phyloP scores from a whole-genome alignment of 2,113 vertebrate genomes.

The Caranx ignobilis region DNA sequence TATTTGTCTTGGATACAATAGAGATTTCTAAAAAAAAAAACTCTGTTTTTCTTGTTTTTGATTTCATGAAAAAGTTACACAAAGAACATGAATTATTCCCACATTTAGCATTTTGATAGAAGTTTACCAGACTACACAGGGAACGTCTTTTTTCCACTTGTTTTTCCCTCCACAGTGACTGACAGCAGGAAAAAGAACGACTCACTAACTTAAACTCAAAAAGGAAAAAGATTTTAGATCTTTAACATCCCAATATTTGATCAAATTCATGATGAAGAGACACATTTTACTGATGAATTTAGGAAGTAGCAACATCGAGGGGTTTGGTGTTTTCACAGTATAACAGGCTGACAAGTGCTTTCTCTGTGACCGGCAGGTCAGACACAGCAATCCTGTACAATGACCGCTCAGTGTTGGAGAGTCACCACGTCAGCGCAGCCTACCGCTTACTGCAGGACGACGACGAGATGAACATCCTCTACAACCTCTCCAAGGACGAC shows the following conservation, averaged over 20 bases:
- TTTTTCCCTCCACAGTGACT: not conserved
- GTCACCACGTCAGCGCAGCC: constrained; percentile 95
- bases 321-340: not conserved
- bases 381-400: constrained; percentile 98
- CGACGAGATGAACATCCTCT: constrained; percentile 98
- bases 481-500: constrained; percentile 98
- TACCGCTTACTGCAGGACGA: constrained; percentile 98
- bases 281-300: not conserved
- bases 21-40: not conserved
- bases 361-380: constrained; percentile 84
- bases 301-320: not conserved
- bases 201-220: not conserved
- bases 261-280: not conserved
- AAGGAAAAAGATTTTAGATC: not conserved
- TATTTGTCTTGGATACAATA: too few relatives aligned
- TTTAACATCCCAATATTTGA: not conserved
- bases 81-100: not conserved
- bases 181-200: not conserved
- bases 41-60: not conserved
- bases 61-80: not conserved
- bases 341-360: not conserved
- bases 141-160: not conserved
- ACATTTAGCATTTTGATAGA: not conserved
- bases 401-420: constrained; percentile 95
- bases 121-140: not conserved